These are phyloP conservation scores for Cataglyphis altisquamis DNA, from an alignment of 2,888 invertebrate genomes.

Conservation along the genomic window DNA sequence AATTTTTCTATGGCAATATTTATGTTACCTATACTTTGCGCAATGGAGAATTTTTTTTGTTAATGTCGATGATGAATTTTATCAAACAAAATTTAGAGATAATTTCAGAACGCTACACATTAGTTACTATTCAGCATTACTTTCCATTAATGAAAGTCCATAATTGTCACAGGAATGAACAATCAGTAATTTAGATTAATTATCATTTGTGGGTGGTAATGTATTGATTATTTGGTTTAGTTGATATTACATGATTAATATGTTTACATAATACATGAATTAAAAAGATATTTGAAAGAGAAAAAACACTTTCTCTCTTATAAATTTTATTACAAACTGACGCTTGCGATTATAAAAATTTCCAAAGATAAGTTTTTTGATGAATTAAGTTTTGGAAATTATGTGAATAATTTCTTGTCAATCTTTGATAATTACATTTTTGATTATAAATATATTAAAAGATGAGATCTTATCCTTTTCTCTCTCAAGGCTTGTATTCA, in stretches of 20 bases:
- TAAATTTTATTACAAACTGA: background rate
- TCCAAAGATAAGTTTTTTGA: background rate
- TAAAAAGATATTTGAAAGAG: background rate
- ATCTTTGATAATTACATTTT: background rate
- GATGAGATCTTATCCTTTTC: background rate
- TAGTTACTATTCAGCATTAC: background rate
- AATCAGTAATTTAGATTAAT: slow-evolving; percentile 31
- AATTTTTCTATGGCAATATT: background rate
- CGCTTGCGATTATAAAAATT: background rate
- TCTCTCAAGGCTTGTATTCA: background rate
- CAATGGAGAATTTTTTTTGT: background rate
- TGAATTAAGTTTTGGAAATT: background rate
- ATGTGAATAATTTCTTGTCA: background rate
- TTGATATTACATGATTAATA: background rate
- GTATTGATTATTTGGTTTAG: slow-evolving; percentile 8
- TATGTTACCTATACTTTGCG: slow-evolving; percentile 1
- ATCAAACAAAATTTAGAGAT: slow-evolving; percentile 2
- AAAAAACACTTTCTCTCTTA: background rate
- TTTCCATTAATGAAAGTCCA: slow-evolving; percentile 19
- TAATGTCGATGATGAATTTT: background rate
- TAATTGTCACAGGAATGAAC: slow-evolving; percentile 1
- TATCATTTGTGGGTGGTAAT: background rate
- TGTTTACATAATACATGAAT: background rate
- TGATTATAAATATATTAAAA: background rate
- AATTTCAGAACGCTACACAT: background rate